A percentile compares a stretch with the other conserved stretches of the same genome.
Conservation (phyloP, 2,797 vertebrate species). For the Calcarius lapponicus region DNA sequence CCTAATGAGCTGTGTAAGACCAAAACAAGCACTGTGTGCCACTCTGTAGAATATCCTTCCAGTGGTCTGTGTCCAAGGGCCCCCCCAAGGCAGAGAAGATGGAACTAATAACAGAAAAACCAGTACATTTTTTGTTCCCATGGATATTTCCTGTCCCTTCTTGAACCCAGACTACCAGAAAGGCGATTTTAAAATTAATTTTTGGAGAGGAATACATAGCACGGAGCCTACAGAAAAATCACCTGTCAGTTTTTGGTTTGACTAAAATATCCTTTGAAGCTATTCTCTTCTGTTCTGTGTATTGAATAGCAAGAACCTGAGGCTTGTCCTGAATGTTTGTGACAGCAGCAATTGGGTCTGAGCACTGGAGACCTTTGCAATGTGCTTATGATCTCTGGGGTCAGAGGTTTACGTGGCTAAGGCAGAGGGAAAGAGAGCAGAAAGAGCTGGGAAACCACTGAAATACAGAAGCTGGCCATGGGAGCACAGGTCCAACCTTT, state of each 20-base stretch:
- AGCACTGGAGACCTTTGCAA: background rate
- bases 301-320: background rate
- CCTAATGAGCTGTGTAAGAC: background rate
- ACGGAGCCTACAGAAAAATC: background rate
- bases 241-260: background rate
- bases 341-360: background rate
- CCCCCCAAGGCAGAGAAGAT: background rate
- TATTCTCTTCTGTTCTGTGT: background rate
- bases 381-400: background rate
- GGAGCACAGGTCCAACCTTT: background rate
- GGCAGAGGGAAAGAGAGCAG: background rate
- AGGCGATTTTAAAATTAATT: background rate
- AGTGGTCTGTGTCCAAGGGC: accelerated
- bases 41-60: background rate
- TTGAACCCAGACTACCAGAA: background rate
- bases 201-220: background rate
- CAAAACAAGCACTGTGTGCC: background rate
- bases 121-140: background rate
- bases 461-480: background rate
- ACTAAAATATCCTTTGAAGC: background rate
- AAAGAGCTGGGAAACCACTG: background rate
- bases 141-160: background rate
- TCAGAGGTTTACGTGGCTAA: background rate
- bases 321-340: background rate
- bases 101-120: background rate